phyloP scores from a whole-genome alignment of 2,113 vertebrate species.

The Xiphias gladius region DNA sequence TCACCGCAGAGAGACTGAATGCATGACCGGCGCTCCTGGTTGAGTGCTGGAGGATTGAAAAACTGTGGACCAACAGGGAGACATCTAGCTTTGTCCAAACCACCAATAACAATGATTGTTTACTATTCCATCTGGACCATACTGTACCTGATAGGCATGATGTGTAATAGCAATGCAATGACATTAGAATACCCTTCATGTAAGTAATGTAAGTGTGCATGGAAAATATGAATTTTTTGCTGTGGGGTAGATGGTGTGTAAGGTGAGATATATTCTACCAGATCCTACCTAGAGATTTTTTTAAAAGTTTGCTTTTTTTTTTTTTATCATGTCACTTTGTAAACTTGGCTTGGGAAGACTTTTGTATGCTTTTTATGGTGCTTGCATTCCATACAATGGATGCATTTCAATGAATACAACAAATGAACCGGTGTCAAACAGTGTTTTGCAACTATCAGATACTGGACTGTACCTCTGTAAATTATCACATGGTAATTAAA shows the following conservation, averaged over 20 bases:
- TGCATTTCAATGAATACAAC: conserved; percentile 70
- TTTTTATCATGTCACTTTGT: conserved; percentile 27
- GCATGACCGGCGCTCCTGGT: conserved; percentile 60
- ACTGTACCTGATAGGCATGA: conserved; percentile 51
- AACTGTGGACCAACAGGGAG: conserved; percentile 46
- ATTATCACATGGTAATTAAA: conserved; percentile 68
- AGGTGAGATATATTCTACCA: conserved; percentile 47
- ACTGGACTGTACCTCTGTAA: conserved; percentile 81
- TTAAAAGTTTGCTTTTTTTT: conserved; percentile 22
- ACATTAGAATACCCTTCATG: conserved; percentile 42
- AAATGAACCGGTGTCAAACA: conserved; percentile 37
- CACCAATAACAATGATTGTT: conserved; percentile 46
- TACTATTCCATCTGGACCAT: conserved; percentile 42
- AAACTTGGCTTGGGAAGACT: conserved; percentile 43
- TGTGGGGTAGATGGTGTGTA: conserved; percentile 39
- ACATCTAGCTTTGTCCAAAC: conserved; percentile 39
- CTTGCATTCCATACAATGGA: conserved; percentile 74
- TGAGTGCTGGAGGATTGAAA: conserved; percentile 43
- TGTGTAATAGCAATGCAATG: conserved; percentile 46
- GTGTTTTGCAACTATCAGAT: conserved; percentile 72
- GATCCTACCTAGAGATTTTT: conserved; percentile 17
- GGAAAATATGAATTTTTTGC: conserved; percentile 43
- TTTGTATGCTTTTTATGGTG: conserved; percentile 70
- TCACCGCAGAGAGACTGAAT: conserved; percentile 56
- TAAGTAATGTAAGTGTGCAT: conserved; percentile 47